Evolutionary conservation across 2,888 invertebrate genomes (phyloP), one percentile per base, ranked within the genome.

Genomic region (Andricus quercusramuli): DNA sequence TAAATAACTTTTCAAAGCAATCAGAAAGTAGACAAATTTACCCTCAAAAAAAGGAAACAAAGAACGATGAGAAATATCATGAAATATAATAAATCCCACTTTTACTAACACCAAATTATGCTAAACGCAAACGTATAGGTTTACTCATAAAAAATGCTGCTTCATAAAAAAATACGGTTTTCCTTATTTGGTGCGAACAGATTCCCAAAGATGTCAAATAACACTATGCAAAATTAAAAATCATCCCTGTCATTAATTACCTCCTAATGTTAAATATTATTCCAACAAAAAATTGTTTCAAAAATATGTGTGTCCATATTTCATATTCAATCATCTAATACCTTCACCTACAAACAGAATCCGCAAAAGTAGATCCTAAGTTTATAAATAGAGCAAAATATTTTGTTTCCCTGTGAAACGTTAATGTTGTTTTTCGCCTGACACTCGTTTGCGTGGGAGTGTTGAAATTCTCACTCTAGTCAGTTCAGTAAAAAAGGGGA

Each of bases 381-480:
- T 25, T 1, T 25, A 25, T 29, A 25, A 25, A 15, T 62, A 62
- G 13, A 62, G 25, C 25, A 17, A 77, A 79, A 82, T 80, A 76
- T 70, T 70, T 70, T 70, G 17, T 51, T 70, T 70, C 25, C n/a
- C 4, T 15, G 13, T n/a, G 20, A 20, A 5, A 62, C 25, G 3
- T 62, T 15, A 11, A 13, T 15, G 9, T 70, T 47, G 32, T 66
- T 67, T 44, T 62, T 13, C 13, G 13, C 37, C 11, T 44, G 13
- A 41, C 11, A 22, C 11, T 13, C 15, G 3, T 25, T 70, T 51
- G 70, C 20, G 70, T 70, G 47, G 70, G 70, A 47, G 47, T 51
- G 51, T 70, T 51, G 29, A 70, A 47, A 70, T 70, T 51, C 47
- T 25, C 20, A 15, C 22, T n/a, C n/a, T 51, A 5, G 51, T 25